Evolutionary conservation across 2,113 vertebrate genomes (phyloP), one percentile per base, ranked within the genome.

Genomic region (Bolborhynchus lineola): DNA sequence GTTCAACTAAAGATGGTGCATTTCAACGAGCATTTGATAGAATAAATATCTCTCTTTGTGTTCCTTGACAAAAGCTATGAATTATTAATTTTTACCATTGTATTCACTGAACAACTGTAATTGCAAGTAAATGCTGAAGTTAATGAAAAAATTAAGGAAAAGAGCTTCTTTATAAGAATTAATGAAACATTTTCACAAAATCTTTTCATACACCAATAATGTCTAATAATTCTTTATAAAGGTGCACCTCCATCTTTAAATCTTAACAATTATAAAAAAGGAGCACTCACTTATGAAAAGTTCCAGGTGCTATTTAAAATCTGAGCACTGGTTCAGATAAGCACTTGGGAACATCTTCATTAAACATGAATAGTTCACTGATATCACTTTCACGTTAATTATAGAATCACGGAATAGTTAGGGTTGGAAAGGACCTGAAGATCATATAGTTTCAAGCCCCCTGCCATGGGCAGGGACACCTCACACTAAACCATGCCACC

Each of bases 71-170:
- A 97, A 97, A 95, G 72, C 77, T 76, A 95, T 97, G 97, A 97
- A 97, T 97, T 97, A 97, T 97, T 97, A 97, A 97, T 98, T 97
- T 96, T 97, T 97, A 82, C 79, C 96, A 97, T 96, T 98, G 93
- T 97, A 91, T 64, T 97, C 96, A 79, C 70, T 6, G 95, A 98
- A 97, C 74, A 97, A 95, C 74, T 65, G 86, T 88, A 97, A 97
- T 91, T 97, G 94, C 92, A 94, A 97, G 89, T 90, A 97, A 97
- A 97, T 93, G 92, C 86, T 94, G 80, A 96, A 96, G 91, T 95
- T 97, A 97, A 97, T 97, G 88, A 97, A 97, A 97, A 92, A 90
- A 86, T 35, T 93, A 93, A 92, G 93, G 59, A 69, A 71, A 95
- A 95, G 29, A 35, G 41, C 81, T 95, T 94, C 92, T 97, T 96